These are phyloP conservation scores for Pao palembangensis DNA, from an alignment of 2,113 vertebrate genomes.

Conservation along the genomic window DNA sequence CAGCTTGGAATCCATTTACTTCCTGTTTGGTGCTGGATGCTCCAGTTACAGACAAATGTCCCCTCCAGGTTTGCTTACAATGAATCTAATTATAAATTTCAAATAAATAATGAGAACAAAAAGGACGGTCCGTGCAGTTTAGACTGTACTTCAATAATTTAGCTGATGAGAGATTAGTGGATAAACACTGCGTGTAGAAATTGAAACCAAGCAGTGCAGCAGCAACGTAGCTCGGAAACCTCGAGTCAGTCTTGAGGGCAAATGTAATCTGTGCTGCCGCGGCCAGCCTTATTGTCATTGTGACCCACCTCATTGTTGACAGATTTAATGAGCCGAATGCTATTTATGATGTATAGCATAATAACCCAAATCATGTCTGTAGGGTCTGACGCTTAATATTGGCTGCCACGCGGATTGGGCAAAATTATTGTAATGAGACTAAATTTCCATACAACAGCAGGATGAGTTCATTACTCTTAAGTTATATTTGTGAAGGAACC, in stretches of 20 bases:
- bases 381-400: conserved; percentile 80
- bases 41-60: conserved; percentile 22
- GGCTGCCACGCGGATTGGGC: conserved; percentile 75
- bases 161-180: too few species aligned
- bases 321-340: conserved; percentile 79
- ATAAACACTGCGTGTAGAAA: too few species aligned
- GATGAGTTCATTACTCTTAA: conserved; percentile 84
- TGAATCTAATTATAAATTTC: conserved; percentile 27
- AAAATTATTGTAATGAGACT: conserved; percentile 84
- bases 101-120: conserved; percentile 27
- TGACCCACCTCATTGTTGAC: conserved; percentile 77
- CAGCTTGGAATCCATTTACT: conserved; percentile 43
- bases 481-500: conserved; percentile 76
- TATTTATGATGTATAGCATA: conserved; percentile 84
- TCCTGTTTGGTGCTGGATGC: conserved; percentile 30
- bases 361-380: conserved; percentile 78
- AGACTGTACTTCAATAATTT: too few species aligned
- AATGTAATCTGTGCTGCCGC: conserved; percentile 72
- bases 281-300: conserved; percentile 53
- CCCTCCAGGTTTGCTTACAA: conserved; percentile 22
- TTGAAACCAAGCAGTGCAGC: too few species aligned
- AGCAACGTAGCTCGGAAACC: conserved; percentile 49
- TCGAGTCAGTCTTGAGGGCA: conserved; percentile 60
- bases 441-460: conserved; percentile 82
- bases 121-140: too few species aligned